Evolutionary conservation across 2,888 invertebrate species (phyloP).

Genomic region (Cataglyphis albicans): DNA sequence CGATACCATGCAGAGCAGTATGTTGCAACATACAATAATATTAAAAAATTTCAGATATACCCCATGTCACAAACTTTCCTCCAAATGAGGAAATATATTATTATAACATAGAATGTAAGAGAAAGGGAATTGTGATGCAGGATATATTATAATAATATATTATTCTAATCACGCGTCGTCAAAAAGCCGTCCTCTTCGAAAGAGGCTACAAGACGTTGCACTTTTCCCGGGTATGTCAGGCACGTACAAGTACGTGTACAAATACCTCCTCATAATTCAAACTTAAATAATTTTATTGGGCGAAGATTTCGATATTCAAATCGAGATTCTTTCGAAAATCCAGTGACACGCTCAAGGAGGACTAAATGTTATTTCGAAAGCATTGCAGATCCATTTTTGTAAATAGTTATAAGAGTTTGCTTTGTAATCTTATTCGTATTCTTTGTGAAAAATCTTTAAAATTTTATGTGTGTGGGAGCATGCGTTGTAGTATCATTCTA

Average conservation of each 20-base stretch:
- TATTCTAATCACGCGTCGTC: slow-evolving; percentile 59
- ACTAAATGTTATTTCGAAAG: slow-evolving; percentile 55
- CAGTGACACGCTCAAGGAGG: slow-evolving; percentile 37
- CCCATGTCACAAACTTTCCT: slow-evolving; percentile 32
- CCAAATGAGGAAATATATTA: slow-evolving; percentile 20
- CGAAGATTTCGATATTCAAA: slow-evolving; percentile 24
- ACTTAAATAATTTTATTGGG: slow-evolving; percentile 3
- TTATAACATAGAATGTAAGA: slow-evolving; percentile 20
- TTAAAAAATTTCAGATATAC: slow-evolving; percentile 36
- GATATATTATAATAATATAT: slow-evolving; percentile 41
- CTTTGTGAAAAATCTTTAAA: slow-evolving; percentile 61
- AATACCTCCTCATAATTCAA: slow-evolving; percentile 4
- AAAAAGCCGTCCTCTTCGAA: slow-evolving; percentile 65
- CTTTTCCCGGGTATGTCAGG: slow-evolving; percentile 52
- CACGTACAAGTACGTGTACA: slow-evolving; percentile 44
- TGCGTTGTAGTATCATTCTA: slow-evolving; percentile 54
- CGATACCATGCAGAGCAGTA: slow-evolving; percentile 81
- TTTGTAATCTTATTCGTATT: slow-evolving; percentile 68
- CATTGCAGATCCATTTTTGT: slow-evolving; percentile 75
- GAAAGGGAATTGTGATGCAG: background rate
- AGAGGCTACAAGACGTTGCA: slow-evolving; percentile 61
- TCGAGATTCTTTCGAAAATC: slow-evolving; percentile 32
- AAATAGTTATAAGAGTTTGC: slow-evolving; percentile 80
- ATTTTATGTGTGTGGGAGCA: slow-evolving; percentile 53
- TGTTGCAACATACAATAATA: slow-evolving; percentile 84